Conservation (phyloP, 2,797 vertebrate genomes). For the Myotis myotis region DNA sequence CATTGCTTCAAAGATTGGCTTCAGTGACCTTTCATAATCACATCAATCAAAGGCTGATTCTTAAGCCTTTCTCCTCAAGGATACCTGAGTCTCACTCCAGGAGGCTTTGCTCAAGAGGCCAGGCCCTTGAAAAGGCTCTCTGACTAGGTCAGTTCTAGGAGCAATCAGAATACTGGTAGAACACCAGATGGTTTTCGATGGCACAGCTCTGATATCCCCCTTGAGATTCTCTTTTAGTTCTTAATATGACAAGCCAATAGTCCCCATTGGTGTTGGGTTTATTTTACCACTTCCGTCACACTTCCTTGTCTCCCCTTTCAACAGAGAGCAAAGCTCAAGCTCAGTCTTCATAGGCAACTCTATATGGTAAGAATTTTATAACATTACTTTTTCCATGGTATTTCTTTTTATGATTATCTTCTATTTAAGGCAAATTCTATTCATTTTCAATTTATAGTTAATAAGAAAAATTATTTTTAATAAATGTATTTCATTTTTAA, state of each 20-base stretch:
- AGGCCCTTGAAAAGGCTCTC: background rate
- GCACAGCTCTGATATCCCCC: background rate
- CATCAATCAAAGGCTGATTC: background rate
- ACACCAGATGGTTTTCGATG: background rate
- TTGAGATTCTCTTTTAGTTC: background rate
- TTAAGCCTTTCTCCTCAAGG: background rate
- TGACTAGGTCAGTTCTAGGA: background rate
- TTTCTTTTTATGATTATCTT: slow-evolving; percentile 38
- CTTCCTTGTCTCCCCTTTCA: background rate
- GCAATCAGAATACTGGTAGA: background rate
- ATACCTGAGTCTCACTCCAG: background rate
- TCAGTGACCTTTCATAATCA: background rate
- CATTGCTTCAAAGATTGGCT: background rate
- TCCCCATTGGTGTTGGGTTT: background rate
- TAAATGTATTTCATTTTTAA: background rate
- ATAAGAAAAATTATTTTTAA: slow-evolving; percentile 19
- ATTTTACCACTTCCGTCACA: background rate
- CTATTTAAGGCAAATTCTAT: background rate
- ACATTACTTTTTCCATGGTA: background rate
- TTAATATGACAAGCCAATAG: background rate
- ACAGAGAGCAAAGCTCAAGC: background rate
- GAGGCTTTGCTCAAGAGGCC: background rate
- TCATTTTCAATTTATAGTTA: background rate
- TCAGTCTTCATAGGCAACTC: background rate
- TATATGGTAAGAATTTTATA: slow-evolving; percentile 10